Evolutionary conservation across 1,140 invertebrate species (phyloP), one percentile per base, ranked within the genome.

Genomic region (Sitophilus oryzae): DNA sequence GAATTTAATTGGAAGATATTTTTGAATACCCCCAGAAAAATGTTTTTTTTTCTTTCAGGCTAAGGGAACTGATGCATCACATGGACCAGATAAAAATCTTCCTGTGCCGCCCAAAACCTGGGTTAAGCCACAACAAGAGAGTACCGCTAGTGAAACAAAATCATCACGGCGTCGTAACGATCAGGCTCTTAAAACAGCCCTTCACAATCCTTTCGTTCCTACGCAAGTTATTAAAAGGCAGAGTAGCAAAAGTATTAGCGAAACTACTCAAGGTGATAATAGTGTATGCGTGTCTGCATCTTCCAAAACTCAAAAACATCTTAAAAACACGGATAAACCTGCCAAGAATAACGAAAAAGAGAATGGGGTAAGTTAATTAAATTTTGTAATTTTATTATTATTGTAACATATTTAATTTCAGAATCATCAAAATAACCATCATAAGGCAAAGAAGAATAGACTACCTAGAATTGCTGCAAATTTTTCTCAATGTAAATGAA

Each of bases 381-480:
- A n/a, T n/a, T n/a, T n/a, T n/a, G n/a, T n/a, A n/a, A n/a, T n/a
- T n/a, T n/a, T n/a, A n/a, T n/a, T n/a, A n/a, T n/a, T n/a, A n/a
- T n/a, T n/a, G n/a, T n/a, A n/a, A n/a, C n/a, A n/a, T n/a, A n/a
- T n/a, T n/a, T n/a, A n/a, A n/a, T n/a, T n/a, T n/a, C n/a, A n/a
- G n/a, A n/a, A n/a, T n/a, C n/a, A n/a, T n/a, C n/a, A n/a, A n/a
- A n/a, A n/a, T n/a, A n/a, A n/a, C n/a, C n/a, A n/a, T n/a, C n/a
- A n/a, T n/a, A n/a, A n/a, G n/a, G n/a, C n/a, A n/a, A n/a, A 30
- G 23, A 40, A 40, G 22, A 14, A 48, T 46, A 76, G 71, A 55
- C 77, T 72, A 53, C 74, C 74, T 1, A 74, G 77, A 51, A 76
- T 80, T 55, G 78, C 78, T 2, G 78, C 78, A 6, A 80, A 78